A percentile compares a stretch with the other conserved stretches of the same genome.
These are phyloP conservation scores for Gortyna flavago DNA, from an alignment of 2,888 invertebrate species.

Conservation along the genomic window DNA sequence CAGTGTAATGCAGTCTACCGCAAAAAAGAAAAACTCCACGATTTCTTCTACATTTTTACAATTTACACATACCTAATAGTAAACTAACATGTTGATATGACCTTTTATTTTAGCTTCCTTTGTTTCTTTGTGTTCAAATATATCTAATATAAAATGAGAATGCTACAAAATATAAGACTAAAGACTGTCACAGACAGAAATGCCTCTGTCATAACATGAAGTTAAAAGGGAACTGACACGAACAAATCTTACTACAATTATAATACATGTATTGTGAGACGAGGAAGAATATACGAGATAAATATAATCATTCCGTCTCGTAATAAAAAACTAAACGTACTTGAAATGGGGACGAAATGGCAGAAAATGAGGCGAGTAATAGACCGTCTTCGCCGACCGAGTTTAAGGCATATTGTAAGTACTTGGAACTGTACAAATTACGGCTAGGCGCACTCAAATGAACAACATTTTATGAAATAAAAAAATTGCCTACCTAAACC, in stretches of 20 bases:
- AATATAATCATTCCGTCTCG: slow-evolving; percentile 27
- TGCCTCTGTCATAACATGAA: slow-evolving; percentile 30
- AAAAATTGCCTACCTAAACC: neutral
- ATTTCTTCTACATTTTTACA: slow-evolving; percentile 17
- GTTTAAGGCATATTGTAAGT: slow-evolving; percentile 37
- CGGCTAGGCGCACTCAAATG: slow-evolving; percentile 4
- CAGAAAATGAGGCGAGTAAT: slow-evolving; percentile 44
- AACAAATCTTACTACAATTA: slow-evolving; percentile 45
- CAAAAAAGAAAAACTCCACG: slow-evolving; percentile 10
- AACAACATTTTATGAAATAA: slow-evolving; percentile 27
- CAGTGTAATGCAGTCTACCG: slow-evolving; percentile 7
- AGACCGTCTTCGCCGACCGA: slow-evolving; percentile 30
- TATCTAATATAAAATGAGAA: slow-evolving; percentile 34
- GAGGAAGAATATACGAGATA: slow-evolving; percentile 38
- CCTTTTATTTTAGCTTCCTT: slow-evolving; percentile 7
- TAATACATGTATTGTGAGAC: slow-evolving; percentile 25
- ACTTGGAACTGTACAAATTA: slow-evolving; percentile 40
- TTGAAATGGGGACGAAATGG: slow-evolving; percentile 41
- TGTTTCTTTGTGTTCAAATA: slow-evolving; percentile 26
- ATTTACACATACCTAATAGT: slow-evolving; percentile 10
- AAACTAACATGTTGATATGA: slow-evolving; percentile 11
- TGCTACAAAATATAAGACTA: slow-evolving; percentile 33
- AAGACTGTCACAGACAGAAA: slow-evolving; percentile 46
- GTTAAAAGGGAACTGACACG: slow-evolving; percentile 51
- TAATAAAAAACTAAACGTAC: slow-evolving; percentile 41